A percentile compares a stretch with the other conserved stretches of the same genome.
Evolutionary conservation across 2,888 invertebrate genomes (phyloP).

Genomic region (Cerastoderma edule): DNA sequence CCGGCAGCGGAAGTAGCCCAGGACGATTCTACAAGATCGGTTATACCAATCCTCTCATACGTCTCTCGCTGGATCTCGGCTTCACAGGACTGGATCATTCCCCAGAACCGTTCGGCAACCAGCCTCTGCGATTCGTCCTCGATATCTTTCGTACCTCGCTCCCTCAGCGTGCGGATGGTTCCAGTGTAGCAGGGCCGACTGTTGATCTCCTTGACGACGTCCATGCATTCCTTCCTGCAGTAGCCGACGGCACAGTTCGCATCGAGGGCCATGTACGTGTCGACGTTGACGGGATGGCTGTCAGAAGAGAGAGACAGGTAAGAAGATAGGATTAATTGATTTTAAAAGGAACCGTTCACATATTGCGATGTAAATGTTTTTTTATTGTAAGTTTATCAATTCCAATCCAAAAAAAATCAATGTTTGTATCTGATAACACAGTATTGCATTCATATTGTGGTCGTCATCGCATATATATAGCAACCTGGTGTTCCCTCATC

Average conservation of each 20-base stretch:
- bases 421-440: too few species aligned
- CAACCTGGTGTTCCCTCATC: too few species aligned
- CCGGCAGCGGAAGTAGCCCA: too few species aligned
- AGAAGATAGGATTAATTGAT: neutral
- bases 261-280: constrained; percentile 22
- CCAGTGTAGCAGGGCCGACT: constrained; percentile 56
- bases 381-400: too few species aligned
- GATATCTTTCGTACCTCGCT: neutral
- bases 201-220: constrained; percentile 36
- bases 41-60: neutral
- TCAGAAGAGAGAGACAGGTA: neutral
- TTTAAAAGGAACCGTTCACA: too few species aligned
- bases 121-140: neutral
- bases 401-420: too few species aligned
- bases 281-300: constrained; percentile 40
- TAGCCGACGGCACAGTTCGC: constrained; percentile 36
- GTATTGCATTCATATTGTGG: too few species aligned
- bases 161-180: constrained; percentile 33
- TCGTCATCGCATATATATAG: too few species aligned
- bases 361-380: too few species aligned
- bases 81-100: constrained; percentile 39
- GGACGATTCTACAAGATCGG: too few species aligned
- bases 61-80: constrained; percentile 14
- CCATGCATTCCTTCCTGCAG: constrained; percentile 54
- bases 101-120: constrained; percentile 13